Evolutionary conservation across 2,888 invertebrate species (phyloP).

Genomic region (Drosophila lutescens): DNA sequence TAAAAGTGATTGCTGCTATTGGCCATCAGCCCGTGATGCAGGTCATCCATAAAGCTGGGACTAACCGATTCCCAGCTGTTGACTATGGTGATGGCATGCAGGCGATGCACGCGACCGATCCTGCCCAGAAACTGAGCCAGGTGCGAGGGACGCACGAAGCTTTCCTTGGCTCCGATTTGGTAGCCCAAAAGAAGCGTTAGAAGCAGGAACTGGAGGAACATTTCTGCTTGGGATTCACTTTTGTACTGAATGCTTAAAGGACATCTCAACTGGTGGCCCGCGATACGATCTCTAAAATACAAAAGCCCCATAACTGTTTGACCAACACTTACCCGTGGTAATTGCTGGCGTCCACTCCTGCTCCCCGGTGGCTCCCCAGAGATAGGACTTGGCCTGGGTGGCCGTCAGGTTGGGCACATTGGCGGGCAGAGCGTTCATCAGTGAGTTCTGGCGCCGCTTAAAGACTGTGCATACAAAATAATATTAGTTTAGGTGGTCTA

Average conservation of each 20-base stretch:
- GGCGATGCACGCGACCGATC: slow-evolving; percentile 48
- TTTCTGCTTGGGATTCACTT: slow-evolving; percentile 10
- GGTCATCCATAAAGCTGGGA: slow-evolving; percentile 29
- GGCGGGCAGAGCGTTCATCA: slow-evolving; percentile 64
- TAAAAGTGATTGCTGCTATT: slow-evolving; percentile 48
- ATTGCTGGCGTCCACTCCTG: slow-evolving; percentile 98
- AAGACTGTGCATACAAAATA: slow-evolving; percentile 56
- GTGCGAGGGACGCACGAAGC: slow-evolving; percentile 20
- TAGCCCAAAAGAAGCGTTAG: slow-evolving; percentile 11
- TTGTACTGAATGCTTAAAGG: not conserved
- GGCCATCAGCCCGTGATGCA: slow-evolving; percentile 26
- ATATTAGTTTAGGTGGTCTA: too few relatives aligned
- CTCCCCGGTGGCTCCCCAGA: slow-evolving; percentile 98
- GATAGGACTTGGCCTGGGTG: slow-evolving; percentile 85
- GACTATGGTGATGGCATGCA: slow-evolving; percentile 44
- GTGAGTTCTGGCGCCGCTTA: slow-evolving; percentile 77
- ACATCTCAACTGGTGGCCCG: slow-evolving; percentile 2
- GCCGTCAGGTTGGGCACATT: slow-evolving; percentile 66
- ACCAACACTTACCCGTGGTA: slow-evolving; percentile 89
- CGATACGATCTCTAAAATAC: slow-evolving; percentile 31
- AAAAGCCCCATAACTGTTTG: slow-evolving; percentile 5
- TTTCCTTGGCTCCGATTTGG: slow-evolving; percentile 2
- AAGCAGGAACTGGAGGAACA: slow-evolving; percentile 23
- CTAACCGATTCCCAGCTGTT: slow-evolving; percentile 31
- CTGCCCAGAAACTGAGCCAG: slow-evolving; percentile 46